These are phyloP conservation scores for Phalacrocorax aristotelis DNA, from an alignment of 2,113 vertebrate genomes.

Conservation along the genomic window DNA sequence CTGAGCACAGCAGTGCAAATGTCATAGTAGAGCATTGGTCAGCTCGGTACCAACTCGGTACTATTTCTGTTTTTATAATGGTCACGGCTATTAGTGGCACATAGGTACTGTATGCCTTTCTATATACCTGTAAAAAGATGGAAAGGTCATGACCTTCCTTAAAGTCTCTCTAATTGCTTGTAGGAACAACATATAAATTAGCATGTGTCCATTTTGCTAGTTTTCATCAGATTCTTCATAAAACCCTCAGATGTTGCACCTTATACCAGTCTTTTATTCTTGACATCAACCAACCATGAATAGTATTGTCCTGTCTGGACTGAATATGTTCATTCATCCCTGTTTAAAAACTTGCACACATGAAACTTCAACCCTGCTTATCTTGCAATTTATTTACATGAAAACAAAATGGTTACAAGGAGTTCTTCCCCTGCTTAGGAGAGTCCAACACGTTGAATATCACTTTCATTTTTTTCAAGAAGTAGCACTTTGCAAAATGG, in stretches of 20 bases:
- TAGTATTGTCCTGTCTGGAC: neutral
- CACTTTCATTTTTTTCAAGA: neutral
- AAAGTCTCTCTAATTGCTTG: neutral
- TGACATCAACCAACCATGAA: neutral
- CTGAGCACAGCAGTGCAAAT: neutral
- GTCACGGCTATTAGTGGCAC: neutral
- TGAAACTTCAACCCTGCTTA: neutral
- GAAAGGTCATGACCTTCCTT: neutral
- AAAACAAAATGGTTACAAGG: neutral
- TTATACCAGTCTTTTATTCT: neutral
- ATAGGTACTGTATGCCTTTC: neutral
- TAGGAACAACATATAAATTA: neutral
- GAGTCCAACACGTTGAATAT: neutral
- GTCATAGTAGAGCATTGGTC: neutral
- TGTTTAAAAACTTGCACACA: neutral
- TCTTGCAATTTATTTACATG: neutral
- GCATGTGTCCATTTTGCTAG: neutral
- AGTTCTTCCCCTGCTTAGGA: neutral
- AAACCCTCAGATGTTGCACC: neutral
- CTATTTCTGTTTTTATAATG: neutral
- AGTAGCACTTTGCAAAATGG: neutral
- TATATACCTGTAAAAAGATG: neutral
- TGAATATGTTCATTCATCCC: neutral
- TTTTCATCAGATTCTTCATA: neutral
- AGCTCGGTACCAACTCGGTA: neutral